A percentile compares a stretch with the other conserved stretches of the same genome.
Conservation (phyloP, 2,113 vertebrate genomes). For the Fukomys damarensis region DNA sequence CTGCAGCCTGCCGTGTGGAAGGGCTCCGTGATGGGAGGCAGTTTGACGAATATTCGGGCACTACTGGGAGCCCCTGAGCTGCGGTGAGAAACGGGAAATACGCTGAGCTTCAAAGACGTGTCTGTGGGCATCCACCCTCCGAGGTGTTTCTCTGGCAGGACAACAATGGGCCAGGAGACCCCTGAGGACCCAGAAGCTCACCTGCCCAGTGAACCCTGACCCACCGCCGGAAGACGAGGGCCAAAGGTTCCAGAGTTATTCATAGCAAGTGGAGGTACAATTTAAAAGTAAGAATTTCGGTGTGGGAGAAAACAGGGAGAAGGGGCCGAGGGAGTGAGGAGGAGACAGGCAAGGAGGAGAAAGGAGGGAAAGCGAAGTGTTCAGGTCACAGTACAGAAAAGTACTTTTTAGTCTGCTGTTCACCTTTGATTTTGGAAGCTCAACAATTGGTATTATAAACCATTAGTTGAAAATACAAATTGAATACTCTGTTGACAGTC, state of each 20-base stretch:
- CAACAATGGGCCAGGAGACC: not conserved
- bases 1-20: not conserved
- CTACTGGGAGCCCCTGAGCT: not conserved
- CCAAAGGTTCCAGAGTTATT: not conserved
- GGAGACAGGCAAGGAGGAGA: not conserved
- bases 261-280: not conserved
- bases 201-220: not conserved
- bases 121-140: not conserved
- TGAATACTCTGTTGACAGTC: not conserved
- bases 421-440: conserved; percentile 7
- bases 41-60: not conserved
- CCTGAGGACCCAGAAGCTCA: not conserved
- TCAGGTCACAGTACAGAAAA: not conserved
- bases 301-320: not conserved
- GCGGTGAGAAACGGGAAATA: conserved; percentile 20
- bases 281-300: conserved; percentile 56
- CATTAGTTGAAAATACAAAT: conserved; percentile 11
- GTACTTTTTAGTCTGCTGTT: not conserved
- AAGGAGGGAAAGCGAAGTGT: not conserved
- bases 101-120: conserved; percentile 5
- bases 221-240: not conserved
- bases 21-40: not conserved
- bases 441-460: not conserved
- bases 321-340: not conserved
- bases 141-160: not conserved